Percentiles rank a stretch among this genome's conserved stretches.
phyloP scores from a whole-genome alignment of 64 coral and sea anemone genomes.

The Pocillopora damicornis region DNA sequence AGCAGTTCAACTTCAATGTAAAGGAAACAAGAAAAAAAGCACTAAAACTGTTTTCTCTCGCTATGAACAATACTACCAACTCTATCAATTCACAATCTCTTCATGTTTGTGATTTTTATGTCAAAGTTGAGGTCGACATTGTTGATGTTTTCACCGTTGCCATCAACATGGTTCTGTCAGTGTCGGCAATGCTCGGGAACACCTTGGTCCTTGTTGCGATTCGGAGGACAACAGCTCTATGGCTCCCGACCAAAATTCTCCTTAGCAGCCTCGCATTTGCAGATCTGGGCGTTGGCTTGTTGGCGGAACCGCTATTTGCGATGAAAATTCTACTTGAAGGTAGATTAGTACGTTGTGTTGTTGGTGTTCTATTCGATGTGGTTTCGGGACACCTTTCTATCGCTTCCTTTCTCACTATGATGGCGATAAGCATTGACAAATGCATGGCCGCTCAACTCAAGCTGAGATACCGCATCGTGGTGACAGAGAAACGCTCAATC shows the following conservation, averaged over 20 bases:
- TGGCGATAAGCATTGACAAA: constrained; percentile 4
- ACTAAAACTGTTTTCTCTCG: neutral
- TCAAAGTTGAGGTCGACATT: neutral
- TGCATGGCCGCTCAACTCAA: constrained; percentile 5
- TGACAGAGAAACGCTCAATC: neutral
- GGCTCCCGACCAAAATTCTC: neutral
- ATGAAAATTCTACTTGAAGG: neutral
- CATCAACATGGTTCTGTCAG: neutral
- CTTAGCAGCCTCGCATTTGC: neutral
- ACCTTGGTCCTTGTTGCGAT: neutral
- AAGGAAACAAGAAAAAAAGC: neutral
- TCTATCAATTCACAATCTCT: neutral
- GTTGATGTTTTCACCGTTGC: neutral
- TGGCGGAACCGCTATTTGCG: neutral
- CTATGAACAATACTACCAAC: too few species aligned
- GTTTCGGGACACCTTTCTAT: neutral
- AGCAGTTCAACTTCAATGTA: too few species aligned
- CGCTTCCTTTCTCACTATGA: neutral
- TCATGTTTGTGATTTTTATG: constrained; percentile 8
- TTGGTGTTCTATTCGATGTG: neutral
- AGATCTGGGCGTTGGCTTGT: neutral
- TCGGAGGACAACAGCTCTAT: neutral
- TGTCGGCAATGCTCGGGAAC: neutral
- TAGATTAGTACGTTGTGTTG: neutral
- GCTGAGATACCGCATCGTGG: neutral